phyloP scores from a whole-genome alignment of 2,113 vertebrate genomes.

The Semicossyphus pulcher region DNA sequence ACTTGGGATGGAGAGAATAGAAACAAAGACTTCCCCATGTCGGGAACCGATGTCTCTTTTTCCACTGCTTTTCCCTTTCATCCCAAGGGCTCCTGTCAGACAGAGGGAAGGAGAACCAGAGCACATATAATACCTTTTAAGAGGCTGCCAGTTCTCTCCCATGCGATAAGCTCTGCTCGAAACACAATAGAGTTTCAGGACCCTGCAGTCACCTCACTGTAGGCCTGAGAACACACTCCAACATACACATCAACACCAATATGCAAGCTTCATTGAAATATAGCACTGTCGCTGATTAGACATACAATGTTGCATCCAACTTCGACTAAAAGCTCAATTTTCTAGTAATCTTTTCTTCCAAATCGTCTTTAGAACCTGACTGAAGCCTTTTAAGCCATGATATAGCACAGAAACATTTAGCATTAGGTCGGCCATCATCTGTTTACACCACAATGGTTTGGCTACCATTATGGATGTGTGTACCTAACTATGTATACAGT shows the following conservation, averaged over 20 bases:
- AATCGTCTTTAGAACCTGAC: slow-evolving; percentile 14
- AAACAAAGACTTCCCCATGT: slow-evolving; percentile 84
- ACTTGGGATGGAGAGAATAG: slow-evolving; percentile 82
- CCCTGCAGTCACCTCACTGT: slow-evolving; percentile 76
- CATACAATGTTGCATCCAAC: slow-evolving; percentile 47
- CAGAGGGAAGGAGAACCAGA: slow-evolving; percentile 80
- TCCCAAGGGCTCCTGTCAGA: slow-evolving; percentile 83
- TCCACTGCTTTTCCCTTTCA: slow-evolving; percentile 82
- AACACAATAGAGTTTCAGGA: slow-evolving; percentile 81
- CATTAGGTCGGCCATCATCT: slow-evolving; percentile 23
- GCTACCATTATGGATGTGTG: slow-evolving; percentile 45
- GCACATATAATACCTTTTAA: slow-evolving; percentile 84
- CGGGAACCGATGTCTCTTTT: slow-evolving; percentile 83
- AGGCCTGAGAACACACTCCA: slow-evolving; percentile 77
- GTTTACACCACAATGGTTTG: neutral
- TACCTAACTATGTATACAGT: slow-evolving; percentile 61
- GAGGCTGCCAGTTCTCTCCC: slow-evolving; percentile 82
- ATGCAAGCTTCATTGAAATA: slow-evolving; percentile 65
- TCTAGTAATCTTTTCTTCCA: neutral
- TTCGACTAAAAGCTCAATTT: slow-evolving; percentile 7
- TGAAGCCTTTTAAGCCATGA: slow-evolving; percentile 11
- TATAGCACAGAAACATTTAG: slow-evolving; percentile 21
- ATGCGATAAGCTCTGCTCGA: slow-evolving; percentile 82
- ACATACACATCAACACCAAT: slow-evolving; percentile 68
- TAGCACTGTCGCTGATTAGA: slow-evolving; percentile 65